Evolutionary conservation across 2,888 invertebrate genomes (phyloP).

Genomic region (Sialis fuliginosa): DNA sequence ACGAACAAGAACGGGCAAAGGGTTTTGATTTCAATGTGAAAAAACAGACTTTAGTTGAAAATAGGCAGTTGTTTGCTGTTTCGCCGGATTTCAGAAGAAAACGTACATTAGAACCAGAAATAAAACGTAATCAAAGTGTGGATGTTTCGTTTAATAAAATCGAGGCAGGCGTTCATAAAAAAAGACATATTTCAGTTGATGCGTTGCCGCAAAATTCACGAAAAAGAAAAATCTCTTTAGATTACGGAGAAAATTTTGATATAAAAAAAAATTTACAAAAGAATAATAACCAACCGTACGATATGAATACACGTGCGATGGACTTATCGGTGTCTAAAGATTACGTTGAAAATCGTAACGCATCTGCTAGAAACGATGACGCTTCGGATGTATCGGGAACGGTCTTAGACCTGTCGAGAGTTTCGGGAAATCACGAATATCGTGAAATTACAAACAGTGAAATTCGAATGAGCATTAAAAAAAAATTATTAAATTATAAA

Average conservation of each 20-base stretch:
- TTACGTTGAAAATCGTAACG: conserved; percentile 4
- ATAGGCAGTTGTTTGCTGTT: not conserved
- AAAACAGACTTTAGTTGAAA: not conserved
- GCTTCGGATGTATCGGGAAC: not conserved
- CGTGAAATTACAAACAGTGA: not conserved
- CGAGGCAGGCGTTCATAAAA: not conserved
- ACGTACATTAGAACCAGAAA: not conserved
- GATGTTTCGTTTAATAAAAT: not conserved
- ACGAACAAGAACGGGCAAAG: conserved; percentile 2
- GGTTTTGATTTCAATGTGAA: not conserved
- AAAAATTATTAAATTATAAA: conserved; percentile 4
- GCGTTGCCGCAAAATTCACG: not conserved
- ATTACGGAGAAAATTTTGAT: not conserved
- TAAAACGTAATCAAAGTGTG: not conserved
- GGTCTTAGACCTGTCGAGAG: not conserved
- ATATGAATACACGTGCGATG: not conserved
- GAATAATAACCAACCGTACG: not conserved
- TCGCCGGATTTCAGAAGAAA: not conserved
- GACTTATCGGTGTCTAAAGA: conserved; percentile 3
- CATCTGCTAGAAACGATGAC: not conserved
- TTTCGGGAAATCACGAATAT: conserved; percentile 8
- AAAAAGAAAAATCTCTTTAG: conserved; percentile 5
- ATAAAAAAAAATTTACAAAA: not conserved
- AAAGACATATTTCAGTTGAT: not conserved
- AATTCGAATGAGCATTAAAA: conserved; percentile 2